Percentiles rank a stretch among this genome's conserved stretches.
phyloP scores from a whole-genome alignment of 2,797 vertebrate species.

The Eleutherodactylus coqui region DNA sequence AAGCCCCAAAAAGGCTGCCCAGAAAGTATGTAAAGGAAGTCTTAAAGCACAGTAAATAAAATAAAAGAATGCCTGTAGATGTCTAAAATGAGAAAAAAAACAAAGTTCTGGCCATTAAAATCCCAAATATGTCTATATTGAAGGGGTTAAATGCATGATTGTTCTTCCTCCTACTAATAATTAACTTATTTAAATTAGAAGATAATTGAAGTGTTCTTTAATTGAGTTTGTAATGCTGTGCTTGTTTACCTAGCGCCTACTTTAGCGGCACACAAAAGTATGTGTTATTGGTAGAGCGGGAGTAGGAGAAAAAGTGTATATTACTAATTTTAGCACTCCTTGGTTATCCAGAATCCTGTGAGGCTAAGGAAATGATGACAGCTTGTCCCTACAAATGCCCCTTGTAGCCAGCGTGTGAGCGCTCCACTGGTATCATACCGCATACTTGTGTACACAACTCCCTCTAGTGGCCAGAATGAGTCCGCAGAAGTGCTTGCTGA shows the following conservation, averaged over 20 bases:
- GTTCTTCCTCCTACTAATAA: background rate
- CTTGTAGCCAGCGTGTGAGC: background rate
- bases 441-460: conserved; percentile 35
- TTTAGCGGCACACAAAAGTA: conserved; percentile 12
- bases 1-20: too few relatives aligned
- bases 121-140: background rate
- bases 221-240: background rate
- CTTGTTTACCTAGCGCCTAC: conserved; percentile 14
- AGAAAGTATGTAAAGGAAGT: too few relatives aligned
- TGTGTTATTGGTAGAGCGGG: conserved; percentile 36
- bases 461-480: conserved; percentile 39
- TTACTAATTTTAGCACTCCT: conserved; percentile 36
- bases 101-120: background rate
- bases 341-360: conserved; percentile 46
- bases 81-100: too few relatives aligned
- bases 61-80: too few relatives aligned
- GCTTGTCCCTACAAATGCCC: conserved; percentile 28
- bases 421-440: background rate
- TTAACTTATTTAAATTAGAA: background rate
- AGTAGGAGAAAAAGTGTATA: conserved; percentile 27
- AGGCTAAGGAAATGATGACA: conserved; percentile 47
- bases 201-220: background rate
- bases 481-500: background rate
- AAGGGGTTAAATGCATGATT: background rate
- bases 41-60: too few relatives aligned